Percentiles rank a stretch among this genome's conserved stretches.
Evolutionary conservation across 2,888 invertebrate species (phyloP).

Genomic region (Choristoneura rosaceana): DNA sequence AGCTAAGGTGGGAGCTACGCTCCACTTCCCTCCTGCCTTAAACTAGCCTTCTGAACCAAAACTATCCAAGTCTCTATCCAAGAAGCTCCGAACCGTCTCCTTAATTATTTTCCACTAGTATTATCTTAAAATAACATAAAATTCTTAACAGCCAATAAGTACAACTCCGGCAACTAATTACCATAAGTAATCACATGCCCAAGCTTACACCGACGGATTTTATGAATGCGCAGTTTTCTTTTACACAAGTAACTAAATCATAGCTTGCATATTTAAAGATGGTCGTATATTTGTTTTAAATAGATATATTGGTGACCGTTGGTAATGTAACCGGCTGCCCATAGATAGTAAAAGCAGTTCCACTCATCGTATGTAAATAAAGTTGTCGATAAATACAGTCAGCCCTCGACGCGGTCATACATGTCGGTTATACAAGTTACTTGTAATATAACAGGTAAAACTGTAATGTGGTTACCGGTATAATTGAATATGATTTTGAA

Average conservation of each 20-base stretch:
- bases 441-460: background rate
- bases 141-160: slow-evolving; percentile 12
- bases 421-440: background rate
- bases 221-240: slow-evolving; percentile 33
- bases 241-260: slow-evolving; percentile 38
- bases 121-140: background rate
- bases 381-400: slow-evolving; percentile 61
- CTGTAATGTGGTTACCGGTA: too few species aligned
- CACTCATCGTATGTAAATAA: slow-evolving; percentile 76
- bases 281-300: slow-evolving; percentile 26
- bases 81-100: too few species aligned
- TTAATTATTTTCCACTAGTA: too few species aligned
- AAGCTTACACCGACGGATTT: slow-evolving; percentile 25
- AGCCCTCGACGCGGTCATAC: too few species aligned
- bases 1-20: too few species aligned
- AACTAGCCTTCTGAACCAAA: too few species aligned
- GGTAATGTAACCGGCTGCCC: slow-evolving; percentile 45
- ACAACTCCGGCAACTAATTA: slow-evolving; percentile 25
- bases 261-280: slow-evolving; percentile 27
- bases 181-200: slow-evolving; percentile 32
- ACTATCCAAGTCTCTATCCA: too few species aligned
- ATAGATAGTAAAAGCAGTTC: slow-evolving; percentile 68
- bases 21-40: too few species aligned
- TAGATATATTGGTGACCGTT: slow-evolving; percentile 32
- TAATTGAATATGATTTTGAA: too few species aligned